Conservation (phyloP, 2,888 invertebrate genomes). For the Eupelmus urozonus region DNA sequence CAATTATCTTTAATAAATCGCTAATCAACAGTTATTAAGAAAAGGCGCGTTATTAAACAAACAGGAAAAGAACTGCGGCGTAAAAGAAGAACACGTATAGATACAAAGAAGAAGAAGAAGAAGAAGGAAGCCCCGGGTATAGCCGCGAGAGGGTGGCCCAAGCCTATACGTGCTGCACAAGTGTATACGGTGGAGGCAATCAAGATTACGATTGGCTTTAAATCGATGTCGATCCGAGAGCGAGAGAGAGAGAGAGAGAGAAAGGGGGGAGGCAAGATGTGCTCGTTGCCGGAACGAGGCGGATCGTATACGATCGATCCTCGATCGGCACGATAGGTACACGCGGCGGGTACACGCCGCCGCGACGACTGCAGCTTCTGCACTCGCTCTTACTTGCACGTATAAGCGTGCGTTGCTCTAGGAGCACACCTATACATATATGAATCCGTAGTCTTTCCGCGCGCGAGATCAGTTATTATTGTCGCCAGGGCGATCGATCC, state of each 20-base stretch:
- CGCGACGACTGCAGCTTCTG: slow-evolving; percentile 4
- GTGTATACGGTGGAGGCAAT: slow-evolving; percentile 51
- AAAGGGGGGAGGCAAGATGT: neutral
- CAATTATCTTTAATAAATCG: slow-evolving; percentile 57
- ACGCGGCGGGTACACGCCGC: slow-evolving; percentile 42
- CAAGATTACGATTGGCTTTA: slow-evolving; percentile 60
- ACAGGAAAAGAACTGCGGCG: slow-evolving; percentile 37
- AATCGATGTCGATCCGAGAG: slow-evolving; percentile 55
- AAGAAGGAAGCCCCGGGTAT: neutral
- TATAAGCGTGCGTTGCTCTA: neutral
- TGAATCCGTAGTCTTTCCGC: neutral
- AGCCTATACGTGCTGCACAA: no score
- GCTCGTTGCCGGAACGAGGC: slow-evolving; percentile 57
- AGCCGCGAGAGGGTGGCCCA: slow-evolving; percentile 26
- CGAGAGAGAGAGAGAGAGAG: slow-evolving; percentile 13
- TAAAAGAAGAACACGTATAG: neutral
- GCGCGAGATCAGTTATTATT: slow-evolving; percentile 44
- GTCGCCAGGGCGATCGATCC: neutral
- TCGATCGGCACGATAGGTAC: slow-evolving; percentile 54
- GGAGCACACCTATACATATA: no score
- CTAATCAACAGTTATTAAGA: slow-evolving; percentile 58
- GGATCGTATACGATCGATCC: slow-evolving; percentile 55
- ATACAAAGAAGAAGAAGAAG: neutral
- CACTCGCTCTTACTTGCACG: neutral
- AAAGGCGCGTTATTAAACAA: slow-evolving; percentile 54